Base-by-base conservation (phyloP, 2,888 invertebrate genomes). In the Gastrophysa polygoni region DNA sequence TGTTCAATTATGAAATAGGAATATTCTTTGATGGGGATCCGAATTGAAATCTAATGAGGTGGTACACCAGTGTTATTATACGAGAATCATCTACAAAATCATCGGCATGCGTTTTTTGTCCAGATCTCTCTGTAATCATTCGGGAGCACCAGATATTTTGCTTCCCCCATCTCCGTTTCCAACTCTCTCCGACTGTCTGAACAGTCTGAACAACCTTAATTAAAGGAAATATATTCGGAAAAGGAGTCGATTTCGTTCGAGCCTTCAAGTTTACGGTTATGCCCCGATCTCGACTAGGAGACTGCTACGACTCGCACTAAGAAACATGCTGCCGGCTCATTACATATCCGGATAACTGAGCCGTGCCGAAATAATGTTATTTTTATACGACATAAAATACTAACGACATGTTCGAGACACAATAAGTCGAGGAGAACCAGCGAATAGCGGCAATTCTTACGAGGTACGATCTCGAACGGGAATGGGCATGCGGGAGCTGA, bases 371-470 rank as follows among this genome's bases (percentile, higher is more conserved):
- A 67, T 75, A 77, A 77, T 77, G 78, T 74, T 72, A 78, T 78
- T 78, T 78, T 78, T 78, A 78, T 77, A 74, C 78, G 72, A 71
- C 75, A 76, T 77, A 76, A 77, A 77, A 74, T 74, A 73, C 75
- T 75, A 76, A 76, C 74, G 75, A 73, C 74, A 74, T 74, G 73
- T 75, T 75, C 72, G 69, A 75, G 73, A 74, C 71, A 71, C 73
- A 74, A 76, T 76, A 75, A 72, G 72, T 54, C 43, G 54, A 38
- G 34, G 21, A 38, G 21, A 38, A 20, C 38, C 38, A 38, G 38
- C 34, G 38, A 43, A 2, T 24, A 20, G 43, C 34, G 38, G 49
- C 43, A 43, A 24, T 7, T 5, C 2, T 18, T 43, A 52, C 21
- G 20, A 38, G 32, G 34, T 34, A 38, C 34, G 21, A n/a, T 50